These are phyloP conservation scores for Scaptomyza caliginosa DNA, from an alignment of 2,888 invertebrate genomes.

Conservation along the genomic window DNA sequence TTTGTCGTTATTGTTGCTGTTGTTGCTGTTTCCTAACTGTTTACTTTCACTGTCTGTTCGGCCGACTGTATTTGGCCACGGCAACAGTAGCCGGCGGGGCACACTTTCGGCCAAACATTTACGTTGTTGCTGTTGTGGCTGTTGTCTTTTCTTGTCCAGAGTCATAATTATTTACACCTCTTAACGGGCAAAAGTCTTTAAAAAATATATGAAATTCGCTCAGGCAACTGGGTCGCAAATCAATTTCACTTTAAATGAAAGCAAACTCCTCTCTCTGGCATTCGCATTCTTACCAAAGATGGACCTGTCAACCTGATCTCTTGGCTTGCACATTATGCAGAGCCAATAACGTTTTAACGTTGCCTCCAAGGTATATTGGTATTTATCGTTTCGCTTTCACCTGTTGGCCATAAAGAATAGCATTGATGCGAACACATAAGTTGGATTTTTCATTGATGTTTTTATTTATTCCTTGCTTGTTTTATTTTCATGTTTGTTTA, in stretches of 20 bases:
- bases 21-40: constrained; percentile 60
- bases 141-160: constrained; percentile 35
- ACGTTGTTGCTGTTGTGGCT: constrained; percentile 32
- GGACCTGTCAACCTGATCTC: constrained; percentile 60
- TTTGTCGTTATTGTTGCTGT: constrained; percentile 29
- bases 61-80: constrained; percentile 40
- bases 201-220: constrained; percentile 62
- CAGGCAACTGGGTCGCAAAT: constrained; percentile 75
- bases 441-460: constrained; percentile 74
- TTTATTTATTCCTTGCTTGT: constrained; percentile 68
- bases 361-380: constrained; percentile 16
- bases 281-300: constrained; percentile 60
- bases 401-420: constrained; percentile 45
- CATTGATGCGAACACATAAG: constrained; percentile 36
- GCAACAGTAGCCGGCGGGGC: constrained; percentile 63
- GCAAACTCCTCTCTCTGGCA: constrained; percentile 47
- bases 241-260: constrained; percentile 78
- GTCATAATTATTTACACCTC: constrained; percentile 77
- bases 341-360: constrained; percentile 28
- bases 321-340: constrained; percentile 34
- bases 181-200: constrained; percentile 59
- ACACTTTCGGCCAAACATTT: constrained; percentile 56
- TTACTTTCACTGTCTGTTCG: constrained; percentile 73
- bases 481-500: constrained; percentile 53
- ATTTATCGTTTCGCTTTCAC: constrained; percentile 66